phyloP scores from a whole-genome alignment of 2,888 invertebrate species.

The Chymomyza caudatula region DNA sequence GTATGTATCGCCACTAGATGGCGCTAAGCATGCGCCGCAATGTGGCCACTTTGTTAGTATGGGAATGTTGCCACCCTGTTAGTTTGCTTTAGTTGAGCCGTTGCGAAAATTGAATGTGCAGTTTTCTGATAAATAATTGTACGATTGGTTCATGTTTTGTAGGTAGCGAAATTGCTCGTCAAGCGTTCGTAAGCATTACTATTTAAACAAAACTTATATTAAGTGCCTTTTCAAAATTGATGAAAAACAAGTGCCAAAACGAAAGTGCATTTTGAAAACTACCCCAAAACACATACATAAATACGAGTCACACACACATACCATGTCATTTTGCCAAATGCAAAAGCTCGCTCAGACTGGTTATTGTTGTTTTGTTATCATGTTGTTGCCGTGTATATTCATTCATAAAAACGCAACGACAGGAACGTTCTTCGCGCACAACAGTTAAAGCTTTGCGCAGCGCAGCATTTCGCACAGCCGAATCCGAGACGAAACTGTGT shows the following conservation, averaged over 20 bases:
- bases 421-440: conserved; percentile 31
- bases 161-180: too few species aligned
- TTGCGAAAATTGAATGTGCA: too few species aligned
- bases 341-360: conserved; percentile 24
- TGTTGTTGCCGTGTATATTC: conserved; percentile 32
- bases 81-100: neutral
- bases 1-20: neutral
- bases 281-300: neutral
- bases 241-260: too few species aligned
- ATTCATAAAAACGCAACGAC: conserved; percentile 59
- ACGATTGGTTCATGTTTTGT: too few species aligned
- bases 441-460: conserved; percentile 46
- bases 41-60: neutral
- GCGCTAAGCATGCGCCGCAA: neutral
- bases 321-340: neutral
- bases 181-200: too few species aligned
- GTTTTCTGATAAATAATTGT: neutral
- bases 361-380: conserved; percentile 16
- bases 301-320: neutral
- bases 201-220: neutral
- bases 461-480: conserved; percentile 33
- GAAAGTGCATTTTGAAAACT: neutral
- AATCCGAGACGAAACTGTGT: conserved; percentile 45
- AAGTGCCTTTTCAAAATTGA: too few species aligned
- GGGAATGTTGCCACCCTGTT: neutral